A percentile compares a stretch with the other conserved stretches of the same genome.
phyloP scores from a whole-genome alignment of 2,113 vertebrate species.

The pig (Sus scrofa) region DNA sequence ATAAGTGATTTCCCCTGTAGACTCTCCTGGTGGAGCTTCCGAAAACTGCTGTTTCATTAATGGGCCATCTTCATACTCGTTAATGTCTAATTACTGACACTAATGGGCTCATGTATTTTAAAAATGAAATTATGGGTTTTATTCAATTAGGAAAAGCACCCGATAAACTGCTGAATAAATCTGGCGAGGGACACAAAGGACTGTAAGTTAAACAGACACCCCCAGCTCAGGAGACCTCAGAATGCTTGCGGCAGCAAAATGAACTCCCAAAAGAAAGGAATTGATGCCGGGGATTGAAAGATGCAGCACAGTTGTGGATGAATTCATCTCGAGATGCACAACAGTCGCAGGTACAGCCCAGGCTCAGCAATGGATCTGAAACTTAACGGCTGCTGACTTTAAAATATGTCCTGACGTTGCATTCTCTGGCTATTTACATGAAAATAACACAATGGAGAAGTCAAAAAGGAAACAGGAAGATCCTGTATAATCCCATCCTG shows the following conservation, averaged over 20 bases:
- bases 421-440: slow-evolving; percentile 79
- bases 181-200: slow-evolving; percentile 83
- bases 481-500: background rate
- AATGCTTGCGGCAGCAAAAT: slow-evolving; percentile 85
- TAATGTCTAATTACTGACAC: slow-evolving; percentile 87
- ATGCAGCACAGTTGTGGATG: slow-evolving; percentile 56
- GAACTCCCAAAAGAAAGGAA: slow-evolving; percentile 77
- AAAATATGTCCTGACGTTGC: slow-evolving; percentile 82
- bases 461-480: background rate
- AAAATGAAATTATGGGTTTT: slow-evolving; percentile 87
- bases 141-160: slow-evolving; percentile 87
- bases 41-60: slow-evolving; percentile 87
- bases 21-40: slow-evolving; percentile 69
- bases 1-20: slow-evolving; percentile 74
- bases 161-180: slow-evolving; percentile 84
- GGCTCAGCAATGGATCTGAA: slow-evolving; percentile 79
- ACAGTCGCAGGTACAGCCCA: slow-evolving; percentile 72
- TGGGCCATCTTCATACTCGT: slow-evolving; percentile 87
- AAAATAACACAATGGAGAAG: slow-evolving; percentile 71
- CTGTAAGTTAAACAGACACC: slow-evolving; percentile 77
- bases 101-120: slow-evolving; percentile 87
- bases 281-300: slow-evolving; percentile 73
- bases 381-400: slow-evolving; percentile 81
- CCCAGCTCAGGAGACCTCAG: slow-evolving; percentile 69
- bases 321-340: slow-evolving; percentile 75